Evolutionary conservation across 2,113 vertebrate species (phyloP), one percentile per base, ranked within the genome.

Genomic region (Podocnemis expansa): DNA sequence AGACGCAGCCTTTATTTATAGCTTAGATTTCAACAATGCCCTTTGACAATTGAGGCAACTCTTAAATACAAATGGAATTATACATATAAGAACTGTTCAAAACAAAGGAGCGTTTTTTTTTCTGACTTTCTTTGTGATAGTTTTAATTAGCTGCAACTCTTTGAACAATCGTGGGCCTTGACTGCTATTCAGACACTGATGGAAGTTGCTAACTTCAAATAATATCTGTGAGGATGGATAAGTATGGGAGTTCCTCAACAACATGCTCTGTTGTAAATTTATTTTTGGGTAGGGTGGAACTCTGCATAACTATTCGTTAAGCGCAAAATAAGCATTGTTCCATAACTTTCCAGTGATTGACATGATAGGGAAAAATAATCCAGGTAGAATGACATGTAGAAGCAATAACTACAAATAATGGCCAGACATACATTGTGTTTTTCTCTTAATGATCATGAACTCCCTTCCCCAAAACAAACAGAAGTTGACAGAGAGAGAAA

Each of bases 11-110:
- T 97, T 97, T 97, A 95, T 97, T 97, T 97, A 96, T 89, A 96
- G 82, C 96, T 96, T 95, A 97, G 95, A 91, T 82, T 96, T 97
- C 96, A 97, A 90, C 94, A 52, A 84, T 95, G 92, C 90, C 95
- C 96, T 96, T 95, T 97, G 93, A 96, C 97, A 97, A 88, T 92
- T 55, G 93, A 93, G 91, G 88, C 89, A 96, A 92, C 92, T 95
- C 96, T 95, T 97, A 97, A 97, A 95, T 97, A 97, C 96, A 97
- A 97, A 97, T 96, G 91, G 97, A 97, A 97, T 97, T 97, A 97
- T 97, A 95, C 97, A 97, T 97, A 94, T 94, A 96, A 97, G 95
- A 94, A 93, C 67, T 83, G 87, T 85, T 95, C 85, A 91, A 94
- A 97, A 96, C 91, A 96, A 96, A 95, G 91, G 78, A 96, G 86